Base-by-base conservation (phyloP, 2,113 vertebrate species). In the Xiphophorus maculatus region DNA sequence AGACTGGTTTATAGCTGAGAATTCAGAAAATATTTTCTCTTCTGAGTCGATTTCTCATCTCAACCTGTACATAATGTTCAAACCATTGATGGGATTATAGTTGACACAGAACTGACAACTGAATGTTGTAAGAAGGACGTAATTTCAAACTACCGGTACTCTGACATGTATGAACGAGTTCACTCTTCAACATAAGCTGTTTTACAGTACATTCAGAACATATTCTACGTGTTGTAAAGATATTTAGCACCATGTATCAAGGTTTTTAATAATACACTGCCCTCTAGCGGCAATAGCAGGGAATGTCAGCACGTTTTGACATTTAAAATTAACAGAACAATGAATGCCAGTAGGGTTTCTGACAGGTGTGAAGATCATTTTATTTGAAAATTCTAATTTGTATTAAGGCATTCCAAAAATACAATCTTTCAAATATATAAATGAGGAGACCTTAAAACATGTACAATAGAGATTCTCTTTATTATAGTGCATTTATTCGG, bases 401-500 rank as follows among this genome's bases (percentile, higher is more conserved):
- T 22, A 44, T 25, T 25, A 66, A 44, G 2, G 37, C 2, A 27
- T 74, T 51, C 1, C 22, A 22, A 19, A 37, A 25, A n/a, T 58
- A 9, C 10, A 58, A 3, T 54, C 4, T 27, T 29, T 1, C 63
- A 35, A 27, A 8, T 7, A 40, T 22, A 61, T 17, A 51, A 63
- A 66, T 48, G 9, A 74, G n/a, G 3, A 72, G 3, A 25, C 63
- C 22, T 30, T 19, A 27, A 33, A n/a, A 65, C 32, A 8, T 54
- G 37, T 88, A 86, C 87, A 93, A 94, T 95, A 94, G 90, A 93
- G 85, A 93, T 93, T 74, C 87, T 93, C 89, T 94, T 94, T 94
- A 94, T 91, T 94, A 93, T 93, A 94, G 92, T 92, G 92, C 91
- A 94, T 95, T 93, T 93, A 89, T 95, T 90, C 92, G 90, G 91